phyloP scores from a whole-genome alignment of 2,888 invertebrate species.

The Chrysolina oricalcia region DNA sequence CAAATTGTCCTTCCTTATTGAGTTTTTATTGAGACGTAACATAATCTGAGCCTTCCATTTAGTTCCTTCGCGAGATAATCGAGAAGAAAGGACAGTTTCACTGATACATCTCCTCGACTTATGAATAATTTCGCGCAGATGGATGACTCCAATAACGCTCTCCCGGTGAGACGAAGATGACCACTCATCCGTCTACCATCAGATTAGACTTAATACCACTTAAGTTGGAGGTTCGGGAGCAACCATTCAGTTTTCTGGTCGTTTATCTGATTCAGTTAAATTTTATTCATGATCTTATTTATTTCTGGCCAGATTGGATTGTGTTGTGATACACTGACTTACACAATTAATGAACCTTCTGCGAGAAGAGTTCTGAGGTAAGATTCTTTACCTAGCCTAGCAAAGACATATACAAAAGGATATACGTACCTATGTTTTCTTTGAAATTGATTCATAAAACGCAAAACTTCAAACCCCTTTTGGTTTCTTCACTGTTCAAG shows the following conservation, averaged over 20 bases:
- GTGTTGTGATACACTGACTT: slow-evolving; percentile 33
- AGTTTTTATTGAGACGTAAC: slow-evolving; percentile 56
- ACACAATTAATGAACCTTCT: not conserved
- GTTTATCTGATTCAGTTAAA: slow-evolving; percentile 58
- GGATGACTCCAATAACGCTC: slow-evolving; percentile 66
- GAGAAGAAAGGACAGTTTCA: slow-evolving; percentile 25
- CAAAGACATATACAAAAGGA: too few relatives aligned
- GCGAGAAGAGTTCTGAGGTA: not conserved
- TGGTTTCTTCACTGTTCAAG: too few relatives aligned
- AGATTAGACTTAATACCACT: slow-evolving; percentile 66
- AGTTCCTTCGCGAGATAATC: slow-evolving; percentile 52
- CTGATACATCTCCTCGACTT: slow-evolving; percentile 53
- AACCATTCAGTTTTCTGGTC: slow-evolving; percentile 54
- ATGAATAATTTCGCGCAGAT: slow-evolving; percentile 70
- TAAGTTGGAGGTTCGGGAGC: slow-evolving; percentile 61
- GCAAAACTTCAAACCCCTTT: too few relatives aligned
- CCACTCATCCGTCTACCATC: slow-evolving; percentile 64
- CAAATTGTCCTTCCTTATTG: slow-evolving; percentile 54
- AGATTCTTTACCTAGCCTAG: not conserved
- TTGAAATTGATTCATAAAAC: too few relatives aligned
- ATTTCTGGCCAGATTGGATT: slow-evolving; percentile 47
- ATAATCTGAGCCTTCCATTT: slow-evolving; percentile 52
- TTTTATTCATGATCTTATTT: slow-evolving; percentile 55
- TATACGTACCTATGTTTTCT: too few relatives aligned
- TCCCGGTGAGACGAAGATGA: slow-evolving; percentile 62